phyloP scores from a whole-genome alignment of 2,797 vertebrate genomes.

The Morelia viridis region DNA sequence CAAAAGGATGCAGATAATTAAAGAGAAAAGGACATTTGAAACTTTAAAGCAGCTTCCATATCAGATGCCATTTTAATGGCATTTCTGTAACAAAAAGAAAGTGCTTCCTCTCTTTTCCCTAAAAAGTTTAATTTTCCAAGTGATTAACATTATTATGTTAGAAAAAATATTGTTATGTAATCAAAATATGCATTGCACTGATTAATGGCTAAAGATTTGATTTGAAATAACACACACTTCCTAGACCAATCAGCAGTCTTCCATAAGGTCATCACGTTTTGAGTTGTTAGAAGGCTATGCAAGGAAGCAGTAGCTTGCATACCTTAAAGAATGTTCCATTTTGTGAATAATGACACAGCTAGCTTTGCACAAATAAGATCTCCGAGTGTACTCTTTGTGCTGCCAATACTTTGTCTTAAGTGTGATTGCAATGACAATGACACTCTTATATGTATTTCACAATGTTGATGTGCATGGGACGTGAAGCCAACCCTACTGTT shows the following conservation, averaged over 20 bases:
- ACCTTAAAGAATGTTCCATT: background rate
- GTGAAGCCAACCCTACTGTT: background rate
- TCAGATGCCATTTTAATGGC: background rate
- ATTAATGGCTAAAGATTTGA: background rate
- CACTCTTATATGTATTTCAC: background rate
- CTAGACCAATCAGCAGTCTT: no score
- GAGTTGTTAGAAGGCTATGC: background rate
- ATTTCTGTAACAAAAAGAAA: background rate
- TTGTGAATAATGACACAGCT: background rate
- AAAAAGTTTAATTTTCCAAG: background rate
- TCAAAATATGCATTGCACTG: background rate
- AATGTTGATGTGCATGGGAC: background rate
- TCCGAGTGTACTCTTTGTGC: background rate
- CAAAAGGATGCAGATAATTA: constrained; percentile 2
- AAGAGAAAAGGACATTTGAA: background rate
- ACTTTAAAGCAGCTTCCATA: background rate
- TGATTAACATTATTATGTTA: background rate
- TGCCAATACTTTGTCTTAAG: background rate
- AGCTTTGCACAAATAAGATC: background rate
- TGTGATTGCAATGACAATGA: background rate
- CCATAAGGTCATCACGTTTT: background rate
- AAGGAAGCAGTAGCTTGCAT: background rate
- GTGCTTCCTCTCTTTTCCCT: background rate
- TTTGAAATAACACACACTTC: background rate
- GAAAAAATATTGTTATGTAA: background rate